Evolutionary conservation across 2,113 vertebrate species (phyloP).

Genomic region (Mus spicilegus): DNA sequence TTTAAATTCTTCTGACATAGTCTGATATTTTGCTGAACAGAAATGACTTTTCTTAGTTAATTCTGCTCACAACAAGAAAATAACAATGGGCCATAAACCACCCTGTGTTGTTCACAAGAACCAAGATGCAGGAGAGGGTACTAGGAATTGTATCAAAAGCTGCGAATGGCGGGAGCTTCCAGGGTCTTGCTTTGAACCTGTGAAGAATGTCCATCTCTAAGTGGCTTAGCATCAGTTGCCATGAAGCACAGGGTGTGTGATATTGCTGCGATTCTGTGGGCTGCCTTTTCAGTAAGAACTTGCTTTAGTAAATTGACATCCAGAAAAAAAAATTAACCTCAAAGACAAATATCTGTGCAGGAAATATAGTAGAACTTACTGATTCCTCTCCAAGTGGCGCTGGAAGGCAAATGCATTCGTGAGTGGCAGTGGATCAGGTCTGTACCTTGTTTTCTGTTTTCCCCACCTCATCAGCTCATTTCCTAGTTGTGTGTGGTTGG

Average conservation of each 20-base stretch:
- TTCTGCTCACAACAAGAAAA: neutral
- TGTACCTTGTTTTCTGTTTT: neutral
- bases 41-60: conserved; percentile 16
- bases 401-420: neutral
- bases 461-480: no score
- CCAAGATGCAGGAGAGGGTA: neutral
- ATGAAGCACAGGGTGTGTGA: neutral
- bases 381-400: neutral
- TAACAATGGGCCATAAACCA: neutral
- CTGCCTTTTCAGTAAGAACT: neutral
- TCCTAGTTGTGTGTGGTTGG: neutral
- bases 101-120: neutral
- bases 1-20: conserved; percentile 40
- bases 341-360: neutral
- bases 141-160: neutral
- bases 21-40: neutral
- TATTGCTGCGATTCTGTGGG: neutral
- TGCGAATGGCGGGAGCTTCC: no score
- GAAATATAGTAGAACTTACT: neutral
- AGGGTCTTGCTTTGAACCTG: neutral
- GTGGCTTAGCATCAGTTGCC: neutral
- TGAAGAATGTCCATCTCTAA: neutral
- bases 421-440: neutral
- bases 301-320: neutral
- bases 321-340: neutral